Evolutionary conservation across 1,140 invertebrate species (phyloP), one percentile per base, ranked within the genome.

Genomic region (Lordiphosa collinella): DNA sequence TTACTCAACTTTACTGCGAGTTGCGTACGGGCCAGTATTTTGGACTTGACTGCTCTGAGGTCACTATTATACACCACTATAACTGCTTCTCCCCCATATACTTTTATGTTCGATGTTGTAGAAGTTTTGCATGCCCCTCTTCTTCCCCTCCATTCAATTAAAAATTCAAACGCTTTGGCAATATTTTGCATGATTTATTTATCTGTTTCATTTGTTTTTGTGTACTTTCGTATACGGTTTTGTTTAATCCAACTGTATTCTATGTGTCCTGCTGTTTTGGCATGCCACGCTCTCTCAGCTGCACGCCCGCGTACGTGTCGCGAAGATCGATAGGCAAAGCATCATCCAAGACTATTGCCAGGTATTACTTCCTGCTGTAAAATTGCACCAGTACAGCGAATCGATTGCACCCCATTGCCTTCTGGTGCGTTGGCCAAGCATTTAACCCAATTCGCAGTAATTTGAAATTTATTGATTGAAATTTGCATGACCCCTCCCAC

Each of bases 271-370:
- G 38, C 37, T 67, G 35, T 59, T 34, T 68, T 51, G 36, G 69
- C 65, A 61, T 88, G 69, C 48, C 56, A 32, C 35, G 34, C 11
- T 48, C 35, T 41, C 35, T 25, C 63, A 86, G 69, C 40, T 79
- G 50, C 79, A 78, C 43, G 79, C 59, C 37, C 76, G 67, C 44
- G 58, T 73, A 38, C 49, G 73, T 50, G 32, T 55, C 68, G 41
- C 5, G 59, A 84, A 84, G 63, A 50, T 78, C 46, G 73, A 84
- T 61, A 62, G 44, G 51, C 68, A 69, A 55, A 60, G 68, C 59
- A 78, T 84, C 73, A 36, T 51, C 57, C 50, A 52, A 46, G 72
- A 84, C 37, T 84, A 78, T 70, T 53, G 72, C 53, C 68, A 84
- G 78, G 78, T 84, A 84, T 80, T 59, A 58, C 52, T 31, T 44